Evolutionary conservation across 2,888 invertebrate species (phyloP).

Genomic region (Drosophila koepferae): DNA sequence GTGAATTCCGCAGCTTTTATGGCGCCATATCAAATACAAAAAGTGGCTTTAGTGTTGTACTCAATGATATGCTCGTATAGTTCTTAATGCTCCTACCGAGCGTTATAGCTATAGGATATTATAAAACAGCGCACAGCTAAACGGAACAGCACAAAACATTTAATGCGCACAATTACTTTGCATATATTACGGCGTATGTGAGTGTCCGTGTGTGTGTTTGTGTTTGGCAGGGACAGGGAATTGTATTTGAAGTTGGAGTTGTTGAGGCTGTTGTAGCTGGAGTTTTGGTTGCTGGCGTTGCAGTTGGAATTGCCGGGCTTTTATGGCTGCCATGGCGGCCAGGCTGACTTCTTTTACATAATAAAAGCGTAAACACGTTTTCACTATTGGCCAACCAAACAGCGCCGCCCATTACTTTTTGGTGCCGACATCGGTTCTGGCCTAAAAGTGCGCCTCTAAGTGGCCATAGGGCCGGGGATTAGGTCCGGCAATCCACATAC

Average conservation of each 20-base stretch:
- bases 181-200: slow-evolving; percentile 65
- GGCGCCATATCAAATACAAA: neutral
- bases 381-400: slow-evolving; percentile 65
- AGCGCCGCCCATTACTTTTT: slow-evolving; percentile 59
- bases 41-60: neutral
- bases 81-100: neutral
- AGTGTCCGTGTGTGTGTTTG: slow-evolving; percentile 49
- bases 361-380: slow-evolving; percentile 81
- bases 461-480: slow-evolving; percentile 25
- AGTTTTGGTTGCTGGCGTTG: slow-evolving; percentile 5
- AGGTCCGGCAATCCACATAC: neutral
- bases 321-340: slow-evolving; percentile 29
- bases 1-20: neutral
- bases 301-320: slow-evolving; percentile 38
- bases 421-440: slow-evolving; percentile 52
- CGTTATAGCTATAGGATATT: slow-evolving; percentile 14
- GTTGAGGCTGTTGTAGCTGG: slow-evolving; percentile 1
- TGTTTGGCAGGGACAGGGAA: neutral
- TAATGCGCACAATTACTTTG: slow-evolving; percentile 78
- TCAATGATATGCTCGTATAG: slow-evolving; percentile 4
- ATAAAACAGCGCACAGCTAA: slow-evolving; percentile 43
- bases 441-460: slow-evolving; percentile 36
- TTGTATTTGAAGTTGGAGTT: slow-evolving; percentile 3
- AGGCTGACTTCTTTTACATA: slow-evolving; percentile 63
- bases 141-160: slow-evolving; percentile 53